Evolutionary conservation across 1,140 invertebrate genomes (phyloP).

Genomic region (Zaprionus africanus): DNA sequence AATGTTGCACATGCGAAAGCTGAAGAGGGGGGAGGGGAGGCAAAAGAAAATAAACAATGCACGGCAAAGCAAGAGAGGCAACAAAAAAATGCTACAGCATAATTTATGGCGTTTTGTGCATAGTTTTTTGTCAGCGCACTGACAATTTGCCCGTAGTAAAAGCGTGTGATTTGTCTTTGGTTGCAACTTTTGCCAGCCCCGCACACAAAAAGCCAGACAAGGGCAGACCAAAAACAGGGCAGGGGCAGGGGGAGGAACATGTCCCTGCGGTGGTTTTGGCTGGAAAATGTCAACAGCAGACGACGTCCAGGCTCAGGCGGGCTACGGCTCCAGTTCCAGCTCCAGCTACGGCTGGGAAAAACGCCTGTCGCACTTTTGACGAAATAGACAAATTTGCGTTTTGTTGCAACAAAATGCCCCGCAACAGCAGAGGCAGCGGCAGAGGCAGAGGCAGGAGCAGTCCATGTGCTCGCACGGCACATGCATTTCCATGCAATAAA

Average conservation of each 20-base stretch:
- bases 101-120: conserved; percentile 67
- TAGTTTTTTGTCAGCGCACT: conserved; percentile 57
- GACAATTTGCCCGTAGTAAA: conserved; percentile 80
- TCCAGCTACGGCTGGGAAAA: conserved; percentile 30
- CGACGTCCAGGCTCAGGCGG: conserved; percentile 50
- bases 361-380: conserved; percentile 79
- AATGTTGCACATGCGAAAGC: conserved; percentile 63
- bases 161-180: conserved; percentile 81
- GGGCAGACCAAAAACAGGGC: neutral
- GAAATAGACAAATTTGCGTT: conserved; percentile 83
- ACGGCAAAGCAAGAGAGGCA: neutral
- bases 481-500: conserved; percentile 79
- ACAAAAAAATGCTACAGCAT: conserved; percentile 57
- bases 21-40: neutral
- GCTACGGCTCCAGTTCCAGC: neutral
- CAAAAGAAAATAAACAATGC: neutral
- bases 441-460: conserved; percentile 38
- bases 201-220: conserved; percentile 20
- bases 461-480: conserved; percentile 58
- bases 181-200: conserved; percentile 59
- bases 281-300: conserved; percentile 78
- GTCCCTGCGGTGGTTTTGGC: conserved; percentile 47
- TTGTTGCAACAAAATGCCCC: conserved; percentile 77
- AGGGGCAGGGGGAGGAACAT: neutral
- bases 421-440: conserved; percentile 53